phyloP scores from a whole-genome alignment of 2,888 invertebrate genomes.

The Campoletis raptor region DNA sequence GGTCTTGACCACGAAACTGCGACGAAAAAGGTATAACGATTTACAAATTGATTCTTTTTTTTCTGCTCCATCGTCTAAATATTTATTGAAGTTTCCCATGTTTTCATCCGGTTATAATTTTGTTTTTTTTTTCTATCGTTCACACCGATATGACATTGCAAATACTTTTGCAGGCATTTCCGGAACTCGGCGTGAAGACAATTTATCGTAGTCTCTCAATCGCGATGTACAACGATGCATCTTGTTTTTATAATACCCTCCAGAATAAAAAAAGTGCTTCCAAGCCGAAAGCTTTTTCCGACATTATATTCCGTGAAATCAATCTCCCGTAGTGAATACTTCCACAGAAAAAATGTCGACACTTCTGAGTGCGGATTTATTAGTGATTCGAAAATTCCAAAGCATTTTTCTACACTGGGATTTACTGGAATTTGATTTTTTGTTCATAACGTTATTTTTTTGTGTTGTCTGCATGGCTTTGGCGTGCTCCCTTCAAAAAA shows the following conservation, averaged over 20 bases:
- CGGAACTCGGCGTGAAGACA: too few relatives aligned
- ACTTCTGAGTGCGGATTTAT: not conserved
- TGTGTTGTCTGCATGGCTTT: too few relatives aligned
- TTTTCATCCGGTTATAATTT: not conserved
- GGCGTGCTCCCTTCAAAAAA: too few relatives aligned
- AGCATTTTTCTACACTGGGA: not conserved
- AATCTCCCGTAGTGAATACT: constrained; percentile 22
- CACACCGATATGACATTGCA: not conserved
- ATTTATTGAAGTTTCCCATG: constrained; percentile 9
- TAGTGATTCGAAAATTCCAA: constrained; percentile 36
- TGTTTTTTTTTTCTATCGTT: not conserved
- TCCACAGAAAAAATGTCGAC: not conserved
- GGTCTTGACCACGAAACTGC: constrained; percentile 4
- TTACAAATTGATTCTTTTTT: constrained; percentile 25
- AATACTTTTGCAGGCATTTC: not conserved
- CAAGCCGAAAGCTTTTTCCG: constrained; percentile 16
- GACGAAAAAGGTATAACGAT: constrained; percentile 14
- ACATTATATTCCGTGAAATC: constrained; percentile 34
- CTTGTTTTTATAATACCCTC: not conserved
- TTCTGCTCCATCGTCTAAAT: constrained; percentile 11
- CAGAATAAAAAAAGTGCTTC: not conserved
- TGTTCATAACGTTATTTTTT: not conserved
- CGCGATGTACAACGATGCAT: not conserved
- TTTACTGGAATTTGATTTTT: not conserved
- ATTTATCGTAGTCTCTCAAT: not conserved